phyloP scores from a whole-genome alignment of 2,113 vertebrate genomes.

The Podiceps cristatus region DNA sequence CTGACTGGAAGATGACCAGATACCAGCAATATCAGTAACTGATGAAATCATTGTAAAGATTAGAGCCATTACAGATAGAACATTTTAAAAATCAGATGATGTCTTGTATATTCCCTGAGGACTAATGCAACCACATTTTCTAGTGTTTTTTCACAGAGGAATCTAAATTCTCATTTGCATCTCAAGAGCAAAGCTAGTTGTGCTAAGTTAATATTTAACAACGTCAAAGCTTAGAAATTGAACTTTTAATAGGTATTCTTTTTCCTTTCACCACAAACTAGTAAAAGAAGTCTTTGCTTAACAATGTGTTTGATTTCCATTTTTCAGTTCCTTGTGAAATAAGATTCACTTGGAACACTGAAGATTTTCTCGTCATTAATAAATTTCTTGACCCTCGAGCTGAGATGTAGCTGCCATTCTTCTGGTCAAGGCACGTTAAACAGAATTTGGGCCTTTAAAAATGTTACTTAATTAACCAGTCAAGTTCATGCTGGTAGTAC shows the following conservation, averaged over 20 bases:
- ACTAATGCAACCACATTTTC: neutral
- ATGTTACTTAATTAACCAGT: neutral
- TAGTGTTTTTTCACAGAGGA: neutral
- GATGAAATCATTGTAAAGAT: neutral
- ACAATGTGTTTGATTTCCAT: neutral
- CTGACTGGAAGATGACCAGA: neutral
- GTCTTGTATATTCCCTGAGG: neutral
- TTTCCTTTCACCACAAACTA: neutral
- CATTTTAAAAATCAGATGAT: neutral
- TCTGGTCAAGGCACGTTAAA: neutral
- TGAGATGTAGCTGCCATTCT: neutral
- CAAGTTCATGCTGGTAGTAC: neutral
- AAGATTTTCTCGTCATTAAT: neutral
- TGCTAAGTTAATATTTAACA: slow-evolving; percentile 15
- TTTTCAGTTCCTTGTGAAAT: neutral
- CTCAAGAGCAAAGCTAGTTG: neutral
- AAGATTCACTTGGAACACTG: neutral
- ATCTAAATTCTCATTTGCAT: slow-evolving; percentile 15
- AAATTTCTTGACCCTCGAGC: neutral
- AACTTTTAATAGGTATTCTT: neutral
- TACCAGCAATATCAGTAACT: neutral
- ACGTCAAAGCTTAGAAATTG: neutral
- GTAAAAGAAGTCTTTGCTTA: neutral
- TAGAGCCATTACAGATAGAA: neutral
- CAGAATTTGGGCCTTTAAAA: neutral